Conservation (phyloP, 2,888 invertebrate genomes). For the Drosophila mayaguana region DNA sequence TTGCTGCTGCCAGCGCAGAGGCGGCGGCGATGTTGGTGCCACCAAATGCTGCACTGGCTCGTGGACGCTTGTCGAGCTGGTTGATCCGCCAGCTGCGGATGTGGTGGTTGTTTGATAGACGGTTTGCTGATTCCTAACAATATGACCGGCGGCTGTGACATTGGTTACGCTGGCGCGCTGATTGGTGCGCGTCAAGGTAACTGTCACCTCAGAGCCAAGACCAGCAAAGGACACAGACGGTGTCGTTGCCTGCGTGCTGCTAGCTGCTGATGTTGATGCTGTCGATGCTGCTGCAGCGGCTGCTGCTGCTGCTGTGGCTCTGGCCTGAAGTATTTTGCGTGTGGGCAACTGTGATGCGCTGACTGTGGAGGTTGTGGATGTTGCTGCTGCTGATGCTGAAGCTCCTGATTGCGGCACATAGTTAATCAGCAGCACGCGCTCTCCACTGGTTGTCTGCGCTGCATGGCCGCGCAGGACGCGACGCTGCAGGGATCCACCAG, state of each 20-base stretch:
- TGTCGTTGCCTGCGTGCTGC: conserved; percentile 49
- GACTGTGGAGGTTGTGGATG: conserved; percentile 51
- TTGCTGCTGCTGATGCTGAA: conserved; percentile 26
- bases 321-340: conserved; percentile 75
- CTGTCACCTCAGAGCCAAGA: conserved; percentile 83
- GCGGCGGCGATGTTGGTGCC: conserved; percentile 81
- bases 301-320: conserved; percentile 60
- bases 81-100: conserved; percentile 42
- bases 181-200: conserved; percentile 79
- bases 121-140: conserved; percentile 79
- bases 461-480: conserved; percentile 82
- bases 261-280: conserved; percentile 49
- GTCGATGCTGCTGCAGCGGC: conserved; percentile 25
- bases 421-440: conserved; percentile 81
- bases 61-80: conserved; percentile 50
- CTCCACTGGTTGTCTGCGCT: conserved; percentile 81
- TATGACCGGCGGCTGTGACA: conserved; percentile 83
- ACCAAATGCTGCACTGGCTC: conserved; percentile 62
- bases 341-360: conserved; percentile 71
- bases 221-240: conserved; percentile 81
- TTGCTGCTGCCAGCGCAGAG: conserved; percentile 73
- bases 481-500: conserved; percentile 66
- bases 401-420: conserved; percentile 78
- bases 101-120: conserved; percentile 62
- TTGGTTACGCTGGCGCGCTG: conserved; percentile 69